Percentiles rank a stretch among this genome's conserved stretches.
These are phyloP conservation scores for Lepisosteus osseus DNA, from an alignment of 2,113 vertebrate genomes.

Conservation along the genomic window DNA sequence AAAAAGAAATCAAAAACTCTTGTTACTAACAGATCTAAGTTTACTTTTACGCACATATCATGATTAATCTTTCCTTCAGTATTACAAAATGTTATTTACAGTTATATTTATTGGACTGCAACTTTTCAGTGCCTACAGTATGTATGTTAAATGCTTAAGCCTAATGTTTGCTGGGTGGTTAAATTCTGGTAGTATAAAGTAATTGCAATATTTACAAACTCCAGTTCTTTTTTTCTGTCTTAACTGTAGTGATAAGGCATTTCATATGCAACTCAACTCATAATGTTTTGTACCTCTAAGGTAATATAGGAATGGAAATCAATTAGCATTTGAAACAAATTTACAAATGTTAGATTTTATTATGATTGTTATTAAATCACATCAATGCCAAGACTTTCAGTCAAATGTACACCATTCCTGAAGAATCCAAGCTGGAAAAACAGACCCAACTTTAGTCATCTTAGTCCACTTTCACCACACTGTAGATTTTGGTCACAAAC, in stretches of 20 bases:
- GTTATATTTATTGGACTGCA: constrained; percentile 15
- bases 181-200: constrained; percentile 8
- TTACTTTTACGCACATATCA: constrained; percentile 10
- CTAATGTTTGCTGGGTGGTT: constrained; percentile 6
- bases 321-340: background rate
- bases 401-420: constrained; percentile 52
- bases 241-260: background rate
- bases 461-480: constrained; percentile 81
- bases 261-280: background rate
- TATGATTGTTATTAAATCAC: background rate
- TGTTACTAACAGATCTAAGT: background rate
- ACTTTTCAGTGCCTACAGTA: background rate
- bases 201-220: constrained; percentile 12
- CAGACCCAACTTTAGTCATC: constrained; percentile 22
- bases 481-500: constrained; percentile 85
- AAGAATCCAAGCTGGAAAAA: constrained; percentile 44
- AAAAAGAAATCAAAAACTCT: background rate
- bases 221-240: background rate
- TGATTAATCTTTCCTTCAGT: background rate
- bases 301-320: background rate
- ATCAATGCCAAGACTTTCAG: constrained; percentile 33
- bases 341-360: background rate
- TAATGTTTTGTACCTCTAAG: background rate
- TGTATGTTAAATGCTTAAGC: background rate
- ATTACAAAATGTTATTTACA: constrained; percentile 38